phyloP scores from a whole-genome alignment of 2,888 invertebrate genomes.

The Odontothrips loti region DNA sequence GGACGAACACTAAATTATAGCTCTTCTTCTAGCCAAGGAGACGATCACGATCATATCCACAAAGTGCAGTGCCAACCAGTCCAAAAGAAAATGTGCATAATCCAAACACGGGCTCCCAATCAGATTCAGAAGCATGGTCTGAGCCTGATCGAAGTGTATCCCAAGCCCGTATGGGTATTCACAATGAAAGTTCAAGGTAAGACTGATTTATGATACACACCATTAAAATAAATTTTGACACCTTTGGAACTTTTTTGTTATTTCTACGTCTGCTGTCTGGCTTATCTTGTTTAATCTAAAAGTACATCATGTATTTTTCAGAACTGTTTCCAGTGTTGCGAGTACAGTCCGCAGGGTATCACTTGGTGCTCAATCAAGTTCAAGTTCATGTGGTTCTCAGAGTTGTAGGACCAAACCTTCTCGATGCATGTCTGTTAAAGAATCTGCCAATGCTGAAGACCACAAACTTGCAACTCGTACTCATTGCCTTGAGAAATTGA shows the following conservation, averaged over 20 bases:
- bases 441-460: slow-evolving; percentile 44
- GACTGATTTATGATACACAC: not conserved
- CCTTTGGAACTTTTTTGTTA: too few species aligned
- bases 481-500: slow-evolving; percentile 9
- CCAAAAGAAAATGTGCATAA: not conserved
- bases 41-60: slow-evolving; percentile 10
- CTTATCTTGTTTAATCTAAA: not conserved
- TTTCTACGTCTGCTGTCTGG: too few species aligned
- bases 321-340: not conserved
- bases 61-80: not conserved
- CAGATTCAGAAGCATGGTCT: slow-evolving; percentile 82
- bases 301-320: not conserved
- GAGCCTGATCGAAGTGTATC: slow-evolving; percentile 82
- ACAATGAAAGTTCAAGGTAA: slow-evolving; percentile 36
- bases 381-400: not conserved
- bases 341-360: slow-evolving; percentile 1
- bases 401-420: not conserved
- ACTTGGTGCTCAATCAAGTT: not conserved
- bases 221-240: not conserved
- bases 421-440: slow-evolving; percentile 38
- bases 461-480: slow-evolving; percentile 36
- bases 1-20: slow-evolving; percentile 32
- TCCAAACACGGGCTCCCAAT: slow-evolving; percentile 38
- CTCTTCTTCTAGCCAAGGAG: slow-evolving; percentile 33
- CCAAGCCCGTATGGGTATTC: slow-evolving; percentile 66